Evolutionary conservation across 2,113 vertebrate genomes (phyloP), one percentile per base, ranked within the genome.

Genomic region (Otolemur garnettii): DNA sequence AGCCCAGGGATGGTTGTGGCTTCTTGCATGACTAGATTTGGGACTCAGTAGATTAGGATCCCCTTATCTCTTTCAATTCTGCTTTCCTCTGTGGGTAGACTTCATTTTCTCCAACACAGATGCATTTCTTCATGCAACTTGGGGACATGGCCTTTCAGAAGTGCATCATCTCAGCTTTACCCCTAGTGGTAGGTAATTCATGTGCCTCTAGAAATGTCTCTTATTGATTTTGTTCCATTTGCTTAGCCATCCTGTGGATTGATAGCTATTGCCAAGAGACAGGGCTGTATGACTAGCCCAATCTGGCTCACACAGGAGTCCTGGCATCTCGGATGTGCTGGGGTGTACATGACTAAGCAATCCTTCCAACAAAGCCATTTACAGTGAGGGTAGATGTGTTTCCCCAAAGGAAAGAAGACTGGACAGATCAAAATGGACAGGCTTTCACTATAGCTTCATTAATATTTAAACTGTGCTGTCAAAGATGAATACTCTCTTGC

Each of bases 401-500:
- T 93, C 30, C 59, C 68, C 35, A 64, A 62, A 78, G 35, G 91
- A 90, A 75, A 82, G 30, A 89, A 81, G 11, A 42, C 74, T 72
- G 22, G 8, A 59, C 28, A 74, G 78, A 78, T 87, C 53, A 91
- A 75, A 90, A 57, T 17, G 42, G 75, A 72, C 22, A 45, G 42
- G n/a, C 45, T 35, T 15, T 55, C 60, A 83, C 59, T 79, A 35
- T 26, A 57, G 30, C 69, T 91, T 91, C 69, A 38, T 35, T 83
- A 57, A 69, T 96, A 79, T 79, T 92, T 93, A 96, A 80, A 45
- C 69, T n/a, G 17, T 53, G 53, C 45, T 80, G 33, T 84, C 69
- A 53, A 28, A 35, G 78, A 84, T 38, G 35, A 64, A 45, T 57
- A 38, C n/a, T 4, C 22, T 66, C 83, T 83, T 79, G 57, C 92